A percentile compares a stretch with the other conserved stretches of the same genome.
Conservation (phyloP, 1,140 invertebrate genomes). For the Neodiprion lecontei region DNA sequence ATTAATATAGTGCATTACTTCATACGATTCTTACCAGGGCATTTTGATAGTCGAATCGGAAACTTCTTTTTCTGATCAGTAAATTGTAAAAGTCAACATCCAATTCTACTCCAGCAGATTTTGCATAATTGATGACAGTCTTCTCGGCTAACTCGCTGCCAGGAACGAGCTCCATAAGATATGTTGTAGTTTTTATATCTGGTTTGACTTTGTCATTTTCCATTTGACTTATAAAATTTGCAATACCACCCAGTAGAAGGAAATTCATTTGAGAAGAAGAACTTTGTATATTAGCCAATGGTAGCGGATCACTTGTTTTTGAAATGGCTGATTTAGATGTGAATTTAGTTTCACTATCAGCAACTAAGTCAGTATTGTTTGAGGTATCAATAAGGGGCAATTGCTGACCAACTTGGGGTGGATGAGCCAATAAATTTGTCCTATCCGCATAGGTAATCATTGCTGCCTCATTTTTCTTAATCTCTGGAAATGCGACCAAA, state of each 20-base stretch:
- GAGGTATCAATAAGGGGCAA: slow-evolving; percentile 14
- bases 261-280: slow-evolving; percentile 71
- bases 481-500: slow-evolving; percentile 38
- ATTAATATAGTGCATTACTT: slow-evolving; percentile 7
- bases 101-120: slow-evolving; percentile 60
- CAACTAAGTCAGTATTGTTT: background rate
- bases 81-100: slow-evolving; percentile 88
- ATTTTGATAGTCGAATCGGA: slow-evolving; percentile 68
- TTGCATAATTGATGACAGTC: slow-evolving; percentile 63
- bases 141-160: slow-evolving; percentile 71
- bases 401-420: slow-evolving; percentile 38
- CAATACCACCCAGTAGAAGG: slow-evolving; percentile 79
- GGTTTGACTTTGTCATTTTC: slow-evolving; percentile 69
- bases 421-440: slow-evolving; percentile 43
- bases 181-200: slow-evolving; percentile 80
- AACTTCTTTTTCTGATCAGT: slow-evolving; percentile 80
- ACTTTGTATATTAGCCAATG: slow-evolving; percentile 49
- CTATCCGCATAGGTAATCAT: slow-evolving; percentile 29
- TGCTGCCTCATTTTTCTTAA: background rate
- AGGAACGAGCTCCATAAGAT: slow-evolving; percentile 77
- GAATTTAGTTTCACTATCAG: background rate
- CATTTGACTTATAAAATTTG: slow-evolving; percentile 80
- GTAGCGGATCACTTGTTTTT: background rate
- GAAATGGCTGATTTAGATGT: background rate
- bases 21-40: slow-evolving; percentile 67